Conservation (phyloP, 2,113 vertebrate genomes). For the Pitta sordida region DNA sequence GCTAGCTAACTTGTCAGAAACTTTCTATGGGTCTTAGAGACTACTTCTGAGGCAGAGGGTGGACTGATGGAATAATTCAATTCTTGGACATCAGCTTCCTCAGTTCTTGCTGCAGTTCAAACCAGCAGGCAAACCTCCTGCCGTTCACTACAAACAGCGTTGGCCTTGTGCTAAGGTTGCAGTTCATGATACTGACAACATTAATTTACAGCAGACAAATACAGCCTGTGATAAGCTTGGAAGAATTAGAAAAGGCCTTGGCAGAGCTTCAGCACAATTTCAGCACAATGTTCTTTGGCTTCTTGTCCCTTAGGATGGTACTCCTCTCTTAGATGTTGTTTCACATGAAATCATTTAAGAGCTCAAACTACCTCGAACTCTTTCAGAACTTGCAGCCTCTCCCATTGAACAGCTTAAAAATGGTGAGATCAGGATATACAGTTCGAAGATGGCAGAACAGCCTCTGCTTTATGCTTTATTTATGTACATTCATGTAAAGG, state of each 20-base stretch:
- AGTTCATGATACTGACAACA: not conserved
- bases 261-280: not conserved
- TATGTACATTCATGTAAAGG: not conserved
- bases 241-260: not conserved
- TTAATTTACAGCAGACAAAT: not conserved
- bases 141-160: not conserved
- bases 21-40: not conserved
- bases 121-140: not conserved
- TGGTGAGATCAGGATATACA: not conserved
- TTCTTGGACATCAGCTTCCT: not conserved
- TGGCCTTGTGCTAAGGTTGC: not conserved
- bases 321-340: not conserved
- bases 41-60: not conserved
- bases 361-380: not conserved
- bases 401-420: not conserved
- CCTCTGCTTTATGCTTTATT: not conserved
- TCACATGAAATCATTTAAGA: not conserved
- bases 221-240: not conserved
- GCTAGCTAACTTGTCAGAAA: not conserved
- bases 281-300: not conserved
- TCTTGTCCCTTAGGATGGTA: not conserved
- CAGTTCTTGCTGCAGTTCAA: not conserved
- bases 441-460: not conserved
- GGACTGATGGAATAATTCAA: not conserved
- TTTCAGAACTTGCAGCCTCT: not conserved